Base-by-base conservation (phyloP, 2,888 invertebrate species). In the Dolichomitus sp. region DNA sequence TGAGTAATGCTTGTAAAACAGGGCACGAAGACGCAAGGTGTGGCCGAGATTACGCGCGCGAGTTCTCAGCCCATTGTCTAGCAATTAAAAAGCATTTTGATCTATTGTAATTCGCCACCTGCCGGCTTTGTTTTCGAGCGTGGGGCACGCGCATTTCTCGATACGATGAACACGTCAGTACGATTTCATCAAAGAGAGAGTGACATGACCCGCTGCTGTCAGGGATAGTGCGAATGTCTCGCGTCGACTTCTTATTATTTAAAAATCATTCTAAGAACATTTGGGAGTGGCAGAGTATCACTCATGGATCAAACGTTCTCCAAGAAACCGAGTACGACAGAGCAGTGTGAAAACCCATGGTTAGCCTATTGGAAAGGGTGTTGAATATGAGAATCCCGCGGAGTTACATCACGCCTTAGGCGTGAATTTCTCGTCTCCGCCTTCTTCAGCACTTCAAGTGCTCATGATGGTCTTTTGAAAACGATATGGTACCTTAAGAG, bases 61-160 rank as follows among this genome's bases (percentile, higher is more conserved):
- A 80, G 54, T 57, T 73, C 66, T 19, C 69, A 0, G 69, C 84
- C 76, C 87, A 91, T 93, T 93, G 93, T 93, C 83, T 86, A 78
- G 91, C 91, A 93, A 93, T 93, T 93, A 93, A 93, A 88, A 93
- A 91, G 91, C 91, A 88, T 61, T 59, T 87, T 90, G 85, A 85
- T 81, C 85, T 87, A 89, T 91, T 90, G 90, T 90, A 45, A 59
- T 80, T 83, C 88, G 88, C 88, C 92, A 93, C 93, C 92, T 93
- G 93, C 92, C 85, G 79, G 86, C 86, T 88, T 90, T 91, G 89
- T 91, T 92, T 90, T 89, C 83, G 33, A 68, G 66, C 45, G 50
- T 54, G 59, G 30, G 80, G 87, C 88, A 87, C 89, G 88, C 89
- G 89, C 89, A 89, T 88, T 92, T 92, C 84, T 88, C 91, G 88